Conservation (phyloP, 2,888 invertebrate species). For the Nezara viridula region DNA sequence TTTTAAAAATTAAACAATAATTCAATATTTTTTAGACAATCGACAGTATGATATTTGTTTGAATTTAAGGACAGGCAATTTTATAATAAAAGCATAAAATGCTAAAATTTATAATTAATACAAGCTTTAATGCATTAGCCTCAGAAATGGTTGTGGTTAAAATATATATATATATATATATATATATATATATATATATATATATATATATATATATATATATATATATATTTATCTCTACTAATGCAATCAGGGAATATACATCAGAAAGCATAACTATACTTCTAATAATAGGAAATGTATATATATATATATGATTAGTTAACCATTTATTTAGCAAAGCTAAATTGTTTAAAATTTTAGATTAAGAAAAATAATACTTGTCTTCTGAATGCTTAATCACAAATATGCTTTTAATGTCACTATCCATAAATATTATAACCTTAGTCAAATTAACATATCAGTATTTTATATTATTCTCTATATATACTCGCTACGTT, state of each 20-base stretch:
- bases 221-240: neutral
- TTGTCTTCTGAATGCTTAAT: slow-evolving; percentile 45
- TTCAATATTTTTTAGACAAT: too few relatives aligned
- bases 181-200: neutral
- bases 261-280: slow-evolving; percentile 20
- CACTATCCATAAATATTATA: slow-evolving; percentile 19
- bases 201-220: neutral
- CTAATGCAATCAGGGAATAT: neutral
- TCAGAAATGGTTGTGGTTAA: neutral
- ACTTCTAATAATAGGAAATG: slow-evolving; percentile 31
- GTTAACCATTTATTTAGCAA: neutral
- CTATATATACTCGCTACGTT: neutral
- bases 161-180: neutral
- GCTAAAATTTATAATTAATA: neutral
- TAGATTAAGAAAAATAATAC: neutral
- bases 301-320: neutral
- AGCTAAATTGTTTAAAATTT: slow-evolving; percentile 2
- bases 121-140: slow-evolving; percentile 9
- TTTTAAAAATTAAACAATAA: too few relatives aligned
- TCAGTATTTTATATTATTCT: slow-evolving; percentile 14
- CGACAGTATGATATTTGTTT: too few relatives aligned
- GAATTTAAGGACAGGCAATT: neutral
- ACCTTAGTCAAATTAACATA: slow-evolving; percentile 11
- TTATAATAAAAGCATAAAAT: neutral
- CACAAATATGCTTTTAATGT: slow-evolving; percentile 35